Evolutionary conservation across 64 coral and sea anemone genomes (phyloP).

Genomic region (Porites lutea): DNA sequence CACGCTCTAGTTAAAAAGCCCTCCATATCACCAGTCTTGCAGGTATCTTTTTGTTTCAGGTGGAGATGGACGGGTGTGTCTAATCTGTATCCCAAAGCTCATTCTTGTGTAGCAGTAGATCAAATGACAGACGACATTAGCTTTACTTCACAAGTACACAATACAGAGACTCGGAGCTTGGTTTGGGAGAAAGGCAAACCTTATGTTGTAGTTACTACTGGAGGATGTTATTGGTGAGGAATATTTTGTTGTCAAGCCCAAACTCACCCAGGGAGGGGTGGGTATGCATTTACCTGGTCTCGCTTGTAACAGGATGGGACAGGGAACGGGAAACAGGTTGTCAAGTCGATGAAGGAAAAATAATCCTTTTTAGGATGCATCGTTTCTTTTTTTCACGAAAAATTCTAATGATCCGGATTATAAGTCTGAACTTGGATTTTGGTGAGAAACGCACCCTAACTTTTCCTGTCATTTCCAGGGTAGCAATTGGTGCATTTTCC

Average conservation of each 20-base stretch:
- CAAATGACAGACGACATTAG: constrained; percentile 79
- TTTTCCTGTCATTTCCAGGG: constrained; percentile 36
- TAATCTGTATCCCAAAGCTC: constrained; percentile 82
- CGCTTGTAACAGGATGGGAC: too few species aligned
- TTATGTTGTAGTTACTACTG: constrained; percentile 73
- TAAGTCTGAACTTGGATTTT: too few species aligned
- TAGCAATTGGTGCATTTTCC: constrained; percentile 79
- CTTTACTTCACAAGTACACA: constrained; percentile 76
- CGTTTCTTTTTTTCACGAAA: too few species aligned
- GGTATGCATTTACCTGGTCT: too few species aligned
- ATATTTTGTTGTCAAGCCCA: background rate
- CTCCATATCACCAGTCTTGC: background rate
- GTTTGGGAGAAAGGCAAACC: constrained; percentile 86
- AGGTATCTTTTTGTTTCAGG: constrained; percentile 39
- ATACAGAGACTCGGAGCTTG: constrained; percentile 72
- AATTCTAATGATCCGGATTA: too few species aligned
- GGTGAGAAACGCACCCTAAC: too few species aligned
- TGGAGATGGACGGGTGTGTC: constrained; percentile 92
- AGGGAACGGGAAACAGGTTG: too few species aligned
- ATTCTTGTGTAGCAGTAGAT: constrained; percentile 82
- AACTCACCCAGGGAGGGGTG: too few species aligned
- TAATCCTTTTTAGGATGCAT: too few species aligned
- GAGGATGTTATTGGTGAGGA: constrained; percentile 88
- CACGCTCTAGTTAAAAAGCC: too few species aligned
- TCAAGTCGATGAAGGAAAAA: too few species aligned